phyloP scores from a whole-genome alignment of 2,113 vertebrate genomes.

The Nothobranchius furzeri region DNA sequence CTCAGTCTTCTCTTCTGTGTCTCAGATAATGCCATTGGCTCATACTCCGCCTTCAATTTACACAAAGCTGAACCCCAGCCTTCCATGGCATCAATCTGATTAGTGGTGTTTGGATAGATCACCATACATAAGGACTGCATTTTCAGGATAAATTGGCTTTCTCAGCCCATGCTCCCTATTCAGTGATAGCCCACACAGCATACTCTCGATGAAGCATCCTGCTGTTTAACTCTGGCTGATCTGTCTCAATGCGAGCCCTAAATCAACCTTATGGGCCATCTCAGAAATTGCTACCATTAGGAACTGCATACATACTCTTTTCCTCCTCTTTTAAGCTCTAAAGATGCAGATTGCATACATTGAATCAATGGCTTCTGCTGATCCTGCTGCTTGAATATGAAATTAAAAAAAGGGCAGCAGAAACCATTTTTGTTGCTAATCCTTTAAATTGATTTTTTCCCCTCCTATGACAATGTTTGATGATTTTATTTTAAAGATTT shows the following conservation, averaged over 20 bases:
- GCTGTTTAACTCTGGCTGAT: constrained; percentile 67
- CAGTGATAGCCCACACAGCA: constrained; percentile 54
- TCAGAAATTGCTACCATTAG: constrained; percentile 72
- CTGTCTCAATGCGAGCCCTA: constrained; percentile 61
- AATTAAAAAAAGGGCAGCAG: not conserved
- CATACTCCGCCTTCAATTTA: constrained; percentile 13
- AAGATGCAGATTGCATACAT: constrained; percentile 23
- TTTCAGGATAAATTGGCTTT: constrained; percentile 11
- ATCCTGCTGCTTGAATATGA: constrained; percentile 36
- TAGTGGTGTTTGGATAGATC: constrained; percentile 36
- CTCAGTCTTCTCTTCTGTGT: constrained; percentile 34
- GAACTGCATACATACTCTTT: constrained; percentile 66
- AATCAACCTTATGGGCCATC: constrained; percentile 76
- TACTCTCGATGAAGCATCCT: constrained; percentile 71
- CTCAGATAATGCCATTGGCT: constrained; percentile 25
- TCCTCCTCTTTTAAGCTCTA: constrained; percentile 42
- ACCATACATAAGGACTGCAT: constrained; percentile 20
- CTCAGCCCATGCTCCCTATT: not conserved
- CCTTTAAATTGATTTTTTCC: no score
- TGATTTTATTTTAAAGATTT: no score
- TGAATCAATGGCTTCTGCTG: constrained; percentile 43
- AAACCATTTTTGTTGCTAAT: no score
- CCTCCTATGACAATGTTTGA: no score
- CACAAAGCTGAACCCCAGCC: constrained; percentile 16
- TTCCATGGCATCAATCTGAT: constrained; percentile 51